Conservation (phyloP, 2,888 invertebrate genomes). For the Poecilus cupreus region DNA sequence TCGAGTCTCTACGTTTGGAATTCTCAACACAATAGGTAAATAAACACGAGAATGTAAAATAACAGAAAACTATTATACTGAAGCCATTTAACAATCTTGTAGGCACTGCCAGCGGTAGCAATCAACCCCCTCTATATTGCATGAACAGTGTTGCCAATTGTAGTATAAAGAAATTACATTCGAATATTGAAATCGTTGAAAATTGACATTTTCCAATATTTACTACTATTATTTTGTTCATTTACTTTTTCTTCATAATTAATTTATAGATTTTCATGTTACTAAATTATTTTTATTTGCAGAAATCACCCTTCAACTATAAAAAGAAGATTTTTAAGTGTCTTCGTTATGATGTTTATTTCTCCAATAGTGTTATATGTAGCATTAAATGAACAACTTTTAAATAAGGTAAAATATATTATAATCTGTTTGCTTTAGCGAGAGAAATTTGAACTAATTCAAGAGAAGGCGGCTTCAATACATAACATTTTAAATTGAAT, state of each 20-base stretch:
- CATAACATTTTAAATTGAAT: no score
- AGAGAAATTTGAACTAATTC: no score
- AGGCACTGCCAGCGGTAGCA: constrained; percentile 58
- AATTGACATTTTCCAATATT: no score
- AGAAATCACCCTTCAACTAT: constrained; percentile 93
- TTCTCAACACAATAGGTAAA: constrained; percentile 83
- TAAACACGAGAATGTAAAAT: constrained; percentile 42
- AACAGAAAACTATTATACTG: constrained; percentile 50
- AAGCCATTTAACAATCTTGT: constrained; percentile 57
- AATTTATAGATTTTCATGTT: neutral
- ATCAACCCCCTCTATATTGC: constrained; percentile 40
- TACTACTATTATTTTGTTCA: no score
- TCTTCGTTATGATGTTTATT: constrained; percentile 85
- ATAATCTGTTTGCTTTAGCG: no score
- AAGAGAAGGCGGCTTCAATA: no score
- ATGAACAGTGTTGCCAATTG: constrained; percentile 37
- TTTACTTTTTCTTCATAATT: no score
- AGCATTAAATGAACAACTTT: constrained; percentile 79
- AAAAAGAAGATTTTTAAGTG: constrained; percentile 90
- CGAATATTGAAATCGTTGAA: neutral
- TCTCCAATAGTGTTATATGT: constrained; percentile 86
- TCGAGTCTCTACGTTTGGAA: constrained; percentile 93
- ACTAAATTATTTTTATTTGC: constrained; percentile 67
- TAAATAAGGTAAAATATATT: constrained; percentile 78
- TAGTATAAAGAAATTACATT: constrained; percentile 6